Evolutionary conservation across 2,888 invertebrate species (phyloP), one percentile per base, ranked within the genome.

Genomic region (Panzeria rudis): DNA sequence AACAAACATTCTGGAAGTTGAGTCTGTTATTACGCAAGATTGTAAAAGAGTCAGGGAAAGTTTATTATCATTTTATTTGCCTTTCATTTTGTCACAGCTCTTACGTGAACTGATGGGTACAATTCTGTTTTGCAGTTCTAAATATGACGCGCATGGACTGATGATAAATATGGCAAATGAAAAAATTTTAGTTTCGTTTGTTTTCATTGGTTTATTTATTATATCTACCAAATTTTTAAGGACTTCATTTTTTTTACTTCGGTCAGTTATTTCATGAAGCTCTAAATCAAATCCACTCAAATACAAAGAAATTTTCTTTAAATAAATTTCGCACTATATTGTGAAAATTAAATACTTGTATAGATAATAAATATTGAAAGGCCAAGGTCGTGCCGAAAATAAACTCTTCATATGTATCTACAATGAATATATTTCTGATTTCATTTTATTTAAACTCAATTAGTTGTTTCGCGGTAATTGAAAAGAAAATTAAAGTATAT

Each of bases 41-140:
- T 72, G 17, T 56, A 72, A 59, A 47, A 47, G 59, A 29, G 3
- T 47, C 32, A 35, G 47, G 25, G 23, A 61, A 56, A 35, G 32
- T n/a, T 73, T 73, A 61, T 73, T 23, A 61, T 72, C 56, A 9
- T 11, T 47, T 32, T 66, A 47, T 66, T 25, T 64, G 15, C 17
- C 9, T 23, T 35, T 35, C 9, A 54, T 35, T 38, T 69, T 69
- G 69, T 69, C 69, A 35, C 9, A 52, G 17, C 23, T 32, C 29
- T 35, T 69, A 69, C 23, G n/a, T 38, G 20, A 32, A 29, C 6
- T 32, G 47, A 17, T 25, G 0, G 23, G 1, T 52, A 20, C 15
- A 38, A 32, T 7, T 20, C 13, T 29, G 2, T 32, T 6, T 3
- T 20, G 52, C 23, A 35, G 32, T 17, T 20, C 17, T 20, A 25